Evolutionary conservation across 35 echinoderm and acorn worm species (phyloP).

Genomic region (Anneissia japonica): DNA sequence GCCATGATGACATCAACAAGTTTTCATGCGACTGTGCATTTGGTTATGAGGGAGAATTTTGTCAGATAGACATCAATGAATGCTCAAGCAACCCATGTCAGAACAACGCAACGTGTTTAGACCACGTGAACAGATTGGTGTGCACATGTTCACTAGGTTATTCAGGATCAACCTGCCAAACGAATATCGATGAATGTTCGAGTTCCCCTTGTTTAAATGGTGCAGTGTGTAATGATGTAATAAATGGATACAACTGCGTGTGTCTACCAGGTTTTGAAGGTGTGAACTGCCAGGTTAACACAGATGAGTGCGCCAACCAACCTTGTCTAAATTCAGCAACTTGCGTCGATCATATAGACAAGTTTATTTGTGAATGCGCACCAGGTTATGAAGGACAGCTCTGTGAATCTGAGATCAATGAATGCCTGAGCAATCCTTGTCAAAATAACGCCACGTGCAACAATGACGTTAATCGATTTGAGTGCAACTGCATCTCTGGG

Average conservation of each 20-base stretch:
- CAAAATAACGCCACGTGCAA: background rate
- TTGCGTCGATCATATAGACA: background rate
- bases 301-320: background rate
- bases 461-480: background rate
- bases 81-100: background rate
- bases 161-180: background rate
- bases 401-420: background rate
- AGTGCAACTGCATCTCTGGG: background rate
- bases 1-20: background rate
- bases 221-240: background rate
- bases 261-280: background rate
- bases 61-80: conserved; percentile 1
- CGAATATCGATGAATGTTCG: background rate
- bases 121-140: background rate
- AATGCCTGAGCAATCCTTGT: background rate
- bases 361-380: background rate
- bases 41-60: background rate
- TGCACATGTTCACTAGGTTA: background rate
- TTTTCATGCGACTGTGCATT: background rate
- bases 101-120: background rate
- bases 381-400: conserved; percentile 1
- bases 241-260: background rate
- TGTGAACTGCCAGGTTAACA: background rate
- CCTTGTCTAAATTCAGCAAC: background rate
- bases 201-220: background rate